Evolutionary conservation across 2,113 vertebrate genomes (phyloP).

Genomic region (Vidua chalybeata): DNA sequence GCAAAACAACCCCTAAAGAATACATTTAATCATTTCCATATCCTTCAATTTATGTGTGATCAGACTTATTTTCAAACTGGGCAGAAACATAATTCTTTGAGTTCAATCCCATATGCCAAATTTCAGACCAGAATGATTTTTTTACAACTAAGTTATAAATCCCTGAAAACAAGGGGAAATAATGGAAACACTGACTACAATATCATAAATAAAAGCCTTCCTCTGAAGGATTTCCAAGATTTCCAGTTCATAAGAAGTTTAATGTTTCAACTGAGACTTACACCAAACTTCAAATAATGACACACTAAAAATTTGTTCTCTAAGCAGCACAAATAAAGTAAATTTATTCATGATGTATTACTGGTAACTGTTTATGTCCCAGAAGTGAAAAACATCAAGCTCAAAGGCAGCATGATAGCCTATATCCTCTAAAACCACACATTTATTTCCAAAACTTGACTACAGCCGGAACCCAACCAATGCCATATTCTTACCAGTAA

Average conservation of each 20-base stretch:
- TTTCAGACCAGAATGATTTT: conserved; percentile 45
- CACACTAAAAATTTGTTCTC: conserved; percentile 42
- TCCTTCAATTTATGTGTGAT: background rate
- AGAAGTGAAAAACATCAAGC: conserved; percentile 45
- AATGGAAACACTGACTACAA: conserved; percentile 68
- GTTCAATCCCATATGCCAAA: conserved; percentile 12
- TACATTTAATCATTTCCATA: background rate
- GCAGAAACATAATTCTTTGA: background rate
- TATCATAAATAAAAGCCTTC: conserved; percentile 69
- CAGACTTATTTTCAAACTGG: background rate
- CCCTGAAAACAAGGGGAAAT: conserved; percentile 43
- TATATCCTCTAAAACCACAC: conserved; percentile 20
- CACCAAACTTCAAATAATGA: conserved; percentile 61
- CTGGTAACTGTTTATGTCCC: conserved; percentile 29
- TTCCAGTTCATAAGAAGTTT: conserved; percentile 75
- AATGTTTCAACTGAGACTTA: conserved; percentile 70
- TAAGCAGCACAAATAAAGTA: conserved; percentile 49
- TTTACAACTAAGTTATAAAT: conserved; percentile 70
- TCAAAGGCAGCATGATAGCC: conserved; percentile 7
- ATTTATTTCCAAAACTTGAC: conserved; percentile 29
- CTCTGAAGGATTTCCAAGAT: conserved; percentile 73
- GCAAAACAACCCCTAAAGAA: background rate
- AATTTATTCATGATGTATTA: conserved; percentile 28
- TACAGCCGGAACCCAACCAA: background rate
- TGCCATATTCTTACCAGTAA: background rate